Base-by-base conservation (phyloP, 2,888 invertebrate genomes). In the Acleris cristana region DNA sequence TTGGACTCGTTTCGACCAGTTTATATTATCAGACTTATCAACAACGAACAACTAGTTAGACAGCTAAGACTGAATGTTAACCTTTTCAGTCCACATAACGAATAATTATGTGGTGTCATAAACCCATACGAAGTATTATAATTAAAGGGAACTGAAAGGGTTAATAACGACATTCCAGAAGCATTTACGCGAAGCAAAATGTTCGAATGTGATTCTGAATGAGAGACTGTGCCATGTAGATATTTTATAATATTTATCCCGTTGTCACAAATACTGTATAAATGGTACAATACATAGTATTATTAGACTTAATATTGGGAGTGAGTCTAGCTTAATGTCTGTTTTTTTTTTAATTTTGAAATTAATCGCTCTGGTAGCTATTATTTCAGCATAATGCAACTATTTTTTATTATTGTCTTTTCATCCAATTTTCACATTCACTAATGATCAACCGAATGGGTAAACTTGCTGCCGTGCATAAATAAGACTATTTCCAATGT, bases 231-330 rank as follows among this genome's bases (percentile, higher is more conserved):
- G 84, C 83, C 84, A 85, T 83, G 73, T 74, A 75, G 69, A 69
- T 70, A 69, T 55, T 65, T 62, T 69, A 57, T 69, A 64, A 55
- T 69, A 49, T 69, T 63, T 61, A 67, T 65, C 23, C 48, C 18
- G 57, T 30, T 64, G 55, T 55, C 49, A 58, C 54, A 40, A 52
- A 51, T 45, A 44, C 40, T 72, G 70, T 4, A 34, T 40, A 14
- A 40, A 40, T 40, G 48, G 72, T 79, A 77, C 79, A 79, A 78
- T 76, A 70, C 62, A 70, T 80, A 82, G 79, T 85, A 84, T 84
- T 85, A 84, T 79, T 80, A 81, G 76, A 86, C 83, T 87, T 83
- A 85, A 81, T 73, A 73, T 73, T 73, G 64, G 53, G 68, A 71
- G 79, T 78, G 79, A 76, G 76, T 75, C 72, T 72, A 73, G 69